Evolutionary conservation across 2,888 invertebrate species (phyloP).

Genomic region (Erynnis tages): DNA sequence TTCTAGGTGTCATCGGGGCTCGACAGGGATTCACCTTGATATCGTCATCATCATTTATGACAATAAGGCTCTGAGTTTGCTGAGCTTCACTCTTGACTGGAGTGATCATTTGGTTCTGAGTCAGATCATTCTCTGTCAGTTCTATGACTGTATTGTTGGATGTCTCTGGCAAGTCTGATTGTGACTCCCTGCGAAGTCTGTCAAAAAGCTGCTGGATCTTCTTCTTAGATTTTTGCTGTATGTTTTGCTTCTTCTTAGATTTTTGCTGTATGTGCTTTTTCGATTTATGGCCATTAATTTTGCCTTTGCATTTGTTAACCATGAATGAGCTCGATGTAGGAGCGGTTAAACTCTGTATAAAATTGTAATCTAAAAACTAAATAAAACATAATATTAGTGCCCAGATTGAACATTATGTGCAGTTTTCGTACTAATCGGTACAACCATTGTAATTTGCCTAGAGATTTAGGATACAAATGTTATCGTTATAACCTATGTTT

Average conservation of each 20-base stretch:
- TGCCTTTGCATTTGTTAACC: not conserved
- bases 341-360: not conserved
- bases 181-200: slow-evolving; percentile 40
- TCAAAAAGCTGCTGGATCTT: slow-evolving; percentile 45
- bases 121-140: slow-evolving; percentile 32
- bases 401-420: too few species aligned
- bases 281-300: slow-evolving; percentile 2
- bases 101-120: slow-evolving; percentile 21
- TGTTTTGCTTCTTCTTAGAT: slow-evolving; percentile 31
- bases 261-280: slow-evolving; percentile 22
- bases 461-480: too few species aligned
- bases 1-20: slow-evolving; percentile 26
- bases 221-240: slow-evolving; percentile 35
- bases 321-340: not conserved
- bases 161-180: too few species aligned
- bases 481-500: too few species aligned
- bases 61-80: slow-evolving; percentile 30
- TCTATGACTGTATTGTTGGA: slow-evolving; percentile 39
- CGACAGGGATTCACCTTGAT: slow-evolving; percentile 28
- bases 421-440: too few species aligned
- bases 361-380: not conserved
- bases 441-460: too few species aligned
- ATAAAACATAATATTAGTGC: too few species aligned
- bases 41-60: slow-evolving; percentile 47
- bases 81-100: slow-evolving; percentile 6